A percentile compares a stretch with the other conserved stretches of the same genome.
Evolutionary conservation across 2,888 invertebrate genomes (phyloP).

Genomic region (Physocephala rufipes): DNA sequence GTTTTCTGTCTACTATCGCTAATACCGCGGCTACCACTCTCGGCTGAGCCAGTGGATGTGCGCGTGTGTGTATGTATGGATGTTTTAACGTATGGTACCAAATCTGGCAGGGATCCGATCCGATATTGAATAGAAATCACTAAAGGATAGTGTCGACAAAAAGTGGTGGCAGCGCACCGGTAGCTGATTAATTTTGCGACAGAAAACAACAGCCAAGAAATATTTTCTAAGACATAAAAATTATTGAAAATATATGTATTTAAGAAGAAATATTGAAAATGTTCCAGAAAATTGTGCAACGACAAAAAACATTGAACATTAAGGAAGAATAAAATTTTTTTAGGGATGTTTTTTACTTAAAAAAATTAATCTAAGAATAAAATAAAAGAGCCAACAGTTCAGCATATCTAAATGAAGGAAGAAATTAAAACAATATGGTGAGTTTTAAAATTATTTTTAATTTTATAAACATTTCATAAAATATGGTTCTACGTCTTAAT

Average conservation of each 20-base stretch:
- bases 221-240: neutral
- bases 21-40: slow-evolving; percentile 12
- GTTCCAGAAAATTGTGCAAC: too few species aligned
- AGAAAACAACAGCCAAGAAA: slow-evolving; percentile 16
- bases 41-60: slow-evolving; percentile 30
- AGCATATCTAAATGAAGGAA: too few species aligned
- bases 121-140: slow-evolving; percentile 40
- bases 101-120: slow-evolving; percentile 25
- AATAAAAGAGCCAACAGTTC: neutral
- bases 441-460: too few species aligned
- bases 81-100: neutral
- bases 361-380: neutral
- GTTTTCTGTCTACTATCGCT: slow-evolving; percentile 26
- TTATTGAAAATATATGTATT: neutral
- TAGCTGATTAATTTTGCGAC: slow-evolving; percentile 14
- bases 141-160: slow-evolving; percentile 11
- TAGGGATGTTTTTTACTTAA: neutral
- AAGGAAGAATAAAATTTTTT: neutral
- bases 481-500: too few species aligned
- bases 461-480: too few species aligned
- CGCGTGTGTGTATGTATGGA: neutral
- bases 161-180: slow-evolving; percentile 8
- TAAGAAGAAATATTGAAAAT: neutral
- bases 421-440: too few species aligned
- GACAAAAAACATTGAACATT: neutral